A percentile compares a stretch with the other conserved stretches of the same genome.
phyloP scores from a whole-genome alignment of 1,140 invertebrate species.

The Nilaparvata lugens region DNA sequence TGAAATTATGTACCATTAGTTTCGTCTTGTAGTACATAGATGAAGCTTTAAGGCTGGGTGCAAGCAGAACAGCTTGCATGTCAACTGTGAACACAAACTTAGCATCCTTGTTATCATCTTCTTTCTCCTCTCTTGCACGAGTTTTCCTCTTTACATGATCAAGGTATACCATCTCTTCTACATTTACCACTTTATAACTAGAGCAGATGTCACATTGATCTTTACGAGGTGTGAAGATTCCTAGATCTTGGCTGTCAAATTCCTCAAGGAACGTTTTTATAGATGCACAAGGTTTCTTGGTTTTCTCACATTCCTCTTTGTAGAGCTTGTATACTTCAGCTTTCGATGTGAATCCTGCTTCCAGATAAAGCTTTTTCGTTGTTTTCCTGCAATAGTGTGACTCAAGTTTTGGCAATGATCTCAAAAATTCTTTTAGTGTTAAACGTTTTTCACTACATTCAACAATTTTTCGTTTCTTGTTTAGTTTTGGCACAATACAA shows the following conservation, averaged over 20 bases:
- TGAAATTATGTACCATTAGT: constrained; percentile 37
- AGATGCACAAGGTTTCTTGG: too few species aligned
- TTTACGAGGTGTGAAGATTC: constrained; percentile 2
- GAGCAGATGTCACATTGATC: constrained; percentile 27
- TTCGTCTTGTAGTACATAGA: constrained; percentile 39
- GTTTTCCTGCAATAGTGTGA: constrained; percentile 20
- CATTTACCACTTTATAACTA: constrained; percentile 18
- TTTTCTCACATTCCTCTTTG: too few species aligned
- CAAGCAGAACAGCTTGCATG: constrained; percentile 35
- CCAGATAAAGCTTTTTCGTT: constrained; percentile 16
- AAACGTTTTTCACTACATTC: too few species aligned
- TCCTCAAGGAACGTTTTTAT: neutral
- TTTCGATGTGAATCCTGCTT: neutral
- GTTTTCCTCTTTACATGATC: too few species aligned
- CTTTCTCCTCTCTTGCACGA: too few species aligned
- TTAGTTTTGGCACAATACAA: too few species aligned
- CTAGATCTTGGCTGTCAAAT: constrained; percentile 3
- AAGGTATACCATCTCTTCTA: too few species aligned
- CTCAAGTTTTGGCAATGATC: constrained; percentile 15
- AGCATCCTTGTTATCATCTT: neutral
- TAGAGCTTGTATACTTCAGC: too few species aligned
- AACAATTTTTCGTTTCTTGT: too few species aligned
- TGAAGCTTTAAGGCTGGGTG: constrained; percentile 31
- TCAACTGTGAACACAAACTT: constrained; percentile 30
- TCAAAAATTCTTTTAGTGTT: constrained; percentile 9